Percentiles rank a stretch among this genome's conserved stretches.
Conservation (phyloP, 2,888 invertebrate genomes). For the Dermolepida albohirtum region DNA sequence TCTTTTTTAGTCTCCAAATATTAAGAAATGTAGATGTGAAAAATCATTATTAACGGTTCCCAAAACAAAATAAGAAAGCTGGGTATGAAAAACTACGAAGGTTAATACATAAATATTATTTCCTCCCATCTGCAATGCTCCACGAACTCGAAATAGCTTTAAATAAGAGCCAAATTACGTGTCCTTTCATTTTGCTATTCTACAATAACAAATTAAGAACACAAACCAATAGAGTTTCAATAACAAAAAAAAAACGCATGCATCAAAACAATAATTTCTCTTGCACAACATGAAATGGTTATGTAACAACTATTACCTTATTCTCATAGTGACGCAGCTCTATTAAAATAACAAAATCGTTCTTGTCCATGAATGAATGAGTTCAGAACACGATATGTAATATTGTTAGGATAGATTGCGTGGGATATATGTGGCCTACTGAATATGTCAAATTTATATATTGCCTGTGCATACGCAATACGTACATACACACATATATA, state of each 20-base stretch:
- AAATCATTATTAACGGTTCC: too few species aligned
- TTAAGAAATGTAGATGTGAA: too few species aligned
- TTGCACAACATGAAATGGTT: not conserved
- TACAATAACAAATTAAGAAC: too few species aligned
- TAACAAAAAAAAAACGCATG: not conserved
- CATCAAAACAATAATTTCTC: not conserved
- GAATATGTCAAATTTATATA: constrained; percentile 19
- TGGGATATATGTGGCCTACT: constrained; percentile 28
- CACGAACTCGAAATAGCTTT: too few species aligned
- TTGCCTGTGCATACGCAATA: constrained; percentile 9
- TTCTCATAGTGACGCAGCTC: constrained; percentile 1
- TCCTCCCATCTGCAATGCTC: too few species aligned
- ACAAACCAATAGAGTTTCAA: too few species aligned
- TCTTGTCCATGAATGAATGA: constrained; percentile 13
- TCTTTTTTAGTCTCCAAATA: too few species aligned
- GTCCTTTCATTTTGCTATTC: too few species aligned
- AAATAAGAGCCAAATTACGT: too few species aligned
- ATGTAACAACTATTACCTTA: constrained; percentile 1
- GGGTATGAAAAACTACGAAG: too few species aligned
- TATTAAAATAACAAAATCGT: not conserved
- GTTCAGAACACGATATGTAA: constrained; percentile 12
- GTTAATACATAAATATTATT: too few species aligned
- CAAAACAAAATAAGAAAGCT: too few species aligned
- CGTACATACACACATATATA: not conserved
- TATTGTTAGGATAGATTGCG: constrained; percentile 15